Conservation (phyloP, 1,140 invertebrate species). For the Dolichoris vasculosae region DNA sequence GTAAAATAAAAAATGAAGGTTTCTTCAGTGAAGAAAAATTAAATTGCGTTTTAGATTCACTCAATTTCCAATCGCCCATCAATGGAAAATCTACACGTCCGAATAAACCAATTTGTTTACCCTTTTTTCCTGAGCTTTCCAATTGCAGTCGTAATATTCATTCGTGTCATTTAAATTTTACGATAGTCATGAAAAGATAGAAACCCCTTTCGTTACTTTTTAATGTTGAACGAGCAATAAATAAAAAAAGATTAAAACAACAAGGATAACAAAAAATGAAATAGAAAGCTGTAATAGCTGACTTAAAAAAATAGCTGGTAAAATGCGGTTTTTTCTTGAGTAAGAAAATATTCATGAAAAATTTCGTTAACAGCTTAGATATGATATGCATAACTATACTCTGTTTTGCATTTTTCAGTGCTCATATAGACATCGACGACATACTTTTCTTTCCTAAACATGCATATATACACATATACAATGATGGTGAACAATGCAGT, state of each 20-base stretch:
- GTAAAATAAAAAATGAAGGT: neutral
- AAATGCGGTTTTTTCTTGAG: conserved; percentile 9
- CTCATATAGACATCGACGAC: neutral
- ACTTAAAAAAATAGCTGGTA: neutral
- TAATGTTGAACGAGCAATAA: neutral
- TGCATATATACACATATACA: neutral
- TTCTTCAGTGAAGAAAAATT: neutral
- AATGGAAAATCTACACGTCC: neutral
- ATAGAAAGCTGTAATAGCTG: neutral
- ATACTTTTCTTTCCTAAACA: neutral
- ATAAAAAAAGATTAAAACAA: neutral
- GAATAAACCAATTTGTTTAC: conserved; percentile 11
- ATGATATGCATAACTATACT: neutral
- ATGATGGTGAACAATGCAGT: neutral
- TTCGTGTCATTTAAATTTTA: conserved; percentile 6
- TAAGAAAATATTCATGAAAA: conserved; percentile 34
- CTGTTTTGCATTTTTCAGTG: conserved; percentile 26
- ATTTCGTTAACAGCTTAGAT: neutral
- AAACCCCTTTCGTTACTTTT: neutral
- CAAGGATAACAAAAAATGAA: neutral
- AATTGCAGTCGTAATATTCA: neutral
- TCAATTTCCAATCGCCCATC: neutral
- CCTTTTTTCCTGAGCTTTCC: neutral
- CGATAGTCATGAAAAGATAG: neutral
- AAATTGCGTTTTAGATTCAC: conserved; percentile 16